Evolutionary conservation across 2,113 vertebrate genomes (phyloP), one percentile per base, ranked within the genome.

Genomic region (Meriones unguiculatus): DNA sequence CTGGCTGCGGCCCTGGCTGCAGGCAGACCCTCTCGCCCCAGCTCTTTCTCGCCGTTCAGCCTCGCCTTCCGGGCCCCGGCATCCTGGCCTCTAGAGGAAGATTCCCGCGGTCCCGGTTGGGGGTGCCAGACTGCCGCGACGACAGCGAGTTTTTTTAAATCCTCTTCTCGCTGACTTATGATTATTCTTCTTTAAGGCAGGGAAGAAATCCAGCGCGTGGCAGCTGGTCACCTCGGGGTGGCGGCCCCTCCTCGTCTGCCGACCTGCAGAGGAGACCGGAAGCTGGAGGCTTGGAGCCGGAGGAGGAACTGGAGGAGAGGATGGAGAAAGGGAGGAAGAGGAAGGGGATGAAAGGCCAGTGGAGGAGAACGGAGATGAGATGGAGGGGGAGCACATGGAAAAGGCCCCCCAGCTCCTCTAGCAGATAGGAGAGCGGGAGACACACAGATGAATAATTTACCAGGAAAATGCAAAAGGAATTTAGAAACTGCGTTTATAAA

Each of bases 391-490:
- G 15, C 52, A 32, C 24, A 90, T 28, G 67, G 62, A 50, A 67
- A 86, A 86, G 62, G 22, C 59, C 62, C 81, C 82, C 62, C 76
- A 9, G 80, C 89, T 97, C 93, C 95, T 97, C 46, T n/a, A 93
- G 85, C 95, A 65, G 94, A 87, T 67, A 95, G 85, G 95, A 35
- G 0, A 93, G 70, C 75, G 97, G 54, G 95, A 96, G 98, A 89
- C 73, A 82, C 81, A 80, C 90, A 1, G 95, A 98, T 98, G 98
- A 98, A 98, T 98, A 97, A 98, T 98, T 98, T 98, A 98, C 98
- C 82, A 95, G 89, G 97, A 93, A 84, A 64, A 98, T 97, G 98
- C 98, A 97, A 95, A 97, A 94, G 86, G 87, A 95, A 93, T 96
- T 97, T 98, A 97, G 97, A 97, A 98, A 97, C 95, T 97, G 95